phyloP scores from a whole-genome alignment of 2,113 vertebrate species.

The Caloenas nicobarica region DNA sequence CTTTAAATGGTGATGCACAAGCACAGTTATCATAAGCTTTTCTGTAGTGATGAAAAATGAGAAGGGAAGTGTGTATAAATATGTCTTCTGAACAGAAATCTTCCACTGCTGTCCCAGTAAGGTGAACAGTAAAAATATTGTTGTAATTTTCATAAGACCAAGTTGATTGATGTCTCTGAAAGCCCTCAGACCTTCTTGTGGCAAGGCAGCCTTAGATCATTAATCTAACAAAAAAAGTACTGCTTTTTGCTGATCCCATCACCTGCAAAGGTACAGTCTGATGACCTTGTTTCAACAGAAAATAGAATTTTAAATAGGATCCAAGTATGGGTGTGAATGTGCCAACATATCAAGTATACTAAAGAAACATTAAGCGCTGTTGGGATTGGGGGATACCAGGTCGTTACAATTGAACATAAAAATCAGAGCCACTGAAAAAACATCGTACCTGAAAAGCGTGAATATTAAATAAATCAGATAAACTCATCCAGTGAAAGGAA shows the following conservation, averaged over 20 bases:
- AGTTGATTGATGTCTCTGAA: not conserved
- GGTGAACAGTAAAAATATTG: not conserved
- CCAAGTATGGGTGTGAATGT: not conserved
- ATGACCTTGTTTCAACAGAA: not conserved
- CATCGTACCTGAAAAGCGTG: not conserved
- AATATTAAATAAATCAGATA: not conserved
- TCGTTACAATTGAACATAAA: not conserved
- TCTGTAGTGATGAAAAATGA: not conserved
- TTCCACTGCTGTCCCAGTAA: not conserved
- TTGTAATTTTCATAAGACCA: not conserved
- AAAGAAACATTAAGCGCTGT: not conserved
- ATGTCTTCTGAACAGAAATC: not conserved
- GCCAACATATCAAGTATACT: not conserved
- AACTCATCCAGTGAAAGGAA: not conserved
- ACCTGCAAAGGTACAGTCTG: not conserved
- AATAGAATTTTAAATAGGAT: not conserved
- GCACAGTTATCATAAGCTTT: not conserved
- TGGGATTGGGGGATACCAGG: not conserved
- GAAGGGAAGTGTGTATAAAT: not conserved
- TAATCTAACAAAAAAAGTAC: not conserved
- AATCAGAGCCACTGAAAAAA: not conserved
- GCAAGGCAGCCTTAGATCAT: not conserved
- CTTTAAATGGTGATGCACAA: not conserved
- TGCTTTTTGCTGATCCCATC: not conserved
- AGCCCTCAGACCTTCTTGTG: not conserved